Evolutionary conservation across 64 coral and sea anemone genomes (phyloP), one percentile per base, ranked within the genome.

Genomic region (Acropora tenuis): DNA sequence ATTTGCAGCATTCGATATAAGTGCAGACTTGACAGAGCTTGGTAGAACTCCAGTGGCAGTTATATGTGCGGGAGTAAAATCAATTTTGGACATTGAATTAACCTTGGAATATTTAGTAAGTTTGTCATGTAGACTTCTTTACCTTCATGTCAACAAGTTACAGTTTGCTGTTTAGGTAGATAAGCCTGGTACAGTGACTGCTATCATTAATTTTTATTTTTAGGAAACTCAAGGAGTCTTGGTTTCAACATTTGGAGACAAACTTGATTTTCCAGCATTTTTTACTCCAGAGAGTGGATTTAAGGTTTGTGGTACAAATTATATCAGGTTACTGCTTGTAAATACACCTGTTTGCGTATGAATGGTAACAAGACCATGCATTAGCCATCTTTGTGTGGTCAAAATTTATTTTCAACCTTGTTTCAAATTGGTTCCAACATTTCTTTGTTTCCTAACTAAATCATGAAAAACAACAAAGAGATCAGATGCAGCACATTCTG

Each of bases 211-310:
- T 41, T 63, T 8, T 42, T 5, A 44, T 55, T 78, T 73, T 1
- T 46, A 99, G 97, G 97, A 99, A 92, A 99, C 97, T 16, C 97
- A 96, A 48, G 97, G 97, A 41, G 97, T 99, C 73, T 91, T 94
- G 4, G 97, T 99, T 42, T 94, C 97, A 49, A 96, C 97, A 4
- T 99, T 90, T 94, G 97, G 97, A 47, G 75, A 78, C 10, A 91
- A 91, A 8, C 73, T 86, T 50, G 94, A 96, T 41, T 99, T 99
- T 68, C 97, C 97, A 18, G 94, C 97, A 2, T 99, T 99, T 76
- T 99, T 96, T 76, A 91, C 97, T 41, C 78, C 94, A 80, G 84
- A 90, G 84, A 99, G 97, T 99, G 97, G 94, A 53, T 94, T 80
- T 81, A 87, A 96, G 90, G 97, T 99, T 73, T 76, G 55, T 84